These are phyloP conservation scores for Antennarius maculatus DNA, from an alignment of 2,797 vertebrate genomes.

Conservation along the genomic window DNA sequence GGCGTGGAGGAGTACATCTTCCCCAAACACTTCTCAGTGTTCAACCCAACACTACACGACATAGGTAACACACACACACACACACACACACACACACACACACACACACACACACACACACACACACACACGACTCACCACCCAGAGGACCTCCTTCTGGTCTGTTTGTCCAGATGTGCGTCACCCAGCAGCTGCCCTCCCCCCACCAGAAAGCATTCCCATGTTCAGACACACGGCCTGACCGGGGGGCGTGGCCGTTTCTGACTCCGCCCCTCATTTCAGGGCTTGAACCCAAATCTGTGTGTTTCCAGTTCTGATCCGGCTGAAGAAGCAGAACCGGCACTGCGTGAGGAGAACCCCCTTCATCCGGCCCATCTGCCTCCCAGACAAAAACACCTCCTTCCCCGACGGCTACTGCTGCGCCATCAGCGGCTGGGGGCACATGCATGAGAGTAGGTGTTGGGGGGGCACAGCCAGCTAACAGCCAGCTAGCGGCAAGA, in stretches of 20 bases:
- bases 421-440: slow-evolving; percentile 93
- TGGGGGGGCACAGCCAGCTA: background rate
- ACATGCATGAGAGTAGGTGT: slow-evolving; percentile 87
- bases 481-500: no score
- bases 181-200: slow-evolving; percentile 68
- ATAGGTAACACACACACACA: slow-evolving; percentile 83
- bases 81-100: slow-evolving; percentile 13
- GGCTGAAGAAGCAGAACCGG: slow-evolving; percentile 88
- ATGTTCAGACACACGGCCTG: slow-evolving; percentile 20
- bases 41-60: slow-evolving; percentile 89
- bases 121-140: slow-evolving; percentile 50
- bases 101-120: slow-evolving; percentile 11
- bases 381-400: slow-evolving; percentile 80
- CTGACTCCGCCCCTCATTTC: slow-evolving; percentile 1
- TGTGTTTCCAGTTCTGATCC: slow-evolving; percentile 85
- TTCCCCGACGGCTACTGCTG: slow-evolving; percentile 87
- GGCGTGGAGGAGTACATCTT: slow-evolving; percentile 87
- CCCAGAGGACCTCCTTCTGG: slow-evolving; percentile 32
- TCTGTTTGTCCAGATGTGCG: slow-evolving; percentile 69
- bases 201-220: slow-evolving; percentile 25
- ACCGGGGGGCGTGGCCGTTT: slow-evolving; percentile 29
- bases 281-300: slow-evolving; percentile 10
- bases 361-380: slow-evolving; percentile 92
- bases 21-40: slow-evolving; percentile 86
- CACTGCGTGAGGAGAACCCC: slow-evolving; percentile 86